Conservation (phyloP, 1,140 invertebrate genomes). For the Notospermus geniculatus region DNA sequence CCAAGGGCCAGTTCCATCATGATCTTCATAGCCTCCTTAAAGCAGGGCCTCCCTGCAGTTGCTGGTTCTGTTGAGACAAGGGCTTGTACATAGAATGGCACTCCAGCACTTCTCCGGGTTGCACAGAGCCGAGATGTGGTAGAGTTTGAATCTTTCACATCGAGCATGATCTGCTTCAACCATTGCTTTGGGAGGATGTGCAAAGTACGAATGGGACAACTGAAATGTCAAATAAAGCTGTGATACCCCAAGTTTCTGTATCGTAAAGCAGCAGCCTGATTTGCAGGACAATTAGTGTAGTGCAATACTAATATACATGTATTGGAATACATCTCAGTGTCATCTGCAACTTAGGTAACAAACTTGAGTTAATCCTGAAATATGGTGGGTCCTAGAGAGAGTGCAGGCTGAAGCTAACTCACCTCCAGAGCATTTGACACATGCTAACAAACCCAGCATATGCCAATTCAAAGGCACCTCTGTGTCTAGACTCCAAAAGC, state of each 20-base stretch:
- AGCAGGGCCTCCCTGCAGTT: conserved; percentile 56
- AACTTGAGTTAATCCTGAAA: neutral
- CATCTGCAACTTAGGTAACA: neutral
- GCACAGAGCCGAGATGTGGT: conserved; percentile 66
- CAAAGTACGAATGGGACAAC: conserved; percentile 55
- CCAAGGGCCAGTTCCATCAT: conserved; percentile 59
- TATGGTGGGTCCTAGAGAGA: neutral
- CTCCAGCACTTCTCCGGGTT: conserved; percentile 84
- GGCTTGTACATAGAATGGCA: conserved; percentile 86
- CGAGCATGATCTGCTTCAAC: conserved; percentile 67
- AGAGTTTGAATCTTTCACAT: conserved; percentile 59
- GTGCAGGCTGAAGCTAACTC: too few relatives aligned
- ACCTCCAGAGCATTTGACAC: conserved; percentile 68
- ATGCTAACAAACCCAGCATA: conserved; percentile 83
- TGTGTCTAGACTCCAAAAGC: conserved; percentile 78
- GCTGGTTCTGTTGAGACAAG: conserved; percentile 69
- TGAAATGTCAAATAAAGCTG: conserved; percentile 12
- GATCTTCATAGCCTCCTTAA: conserved; percentile 64
- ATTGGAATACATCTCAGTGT: too few relatives aligned
- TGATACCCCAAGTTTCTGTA: too few relatives aligned
- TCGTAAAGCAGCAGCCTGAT: too few relatives aligned
- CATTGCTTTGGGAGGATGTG: conserved; percentile 69
- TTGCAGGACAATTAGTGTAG: too few relatives aligned
- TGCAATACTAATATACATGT: too few relatives aligned
- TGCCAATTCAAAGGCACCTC: conserved; percentile 93